Percentiles rank a stretch among this genome's conserved stretches.
phyloP scores from a whole-genome alignment of 2,113 vertebrate genomes.

The Seriola aureovittata region DNA sequence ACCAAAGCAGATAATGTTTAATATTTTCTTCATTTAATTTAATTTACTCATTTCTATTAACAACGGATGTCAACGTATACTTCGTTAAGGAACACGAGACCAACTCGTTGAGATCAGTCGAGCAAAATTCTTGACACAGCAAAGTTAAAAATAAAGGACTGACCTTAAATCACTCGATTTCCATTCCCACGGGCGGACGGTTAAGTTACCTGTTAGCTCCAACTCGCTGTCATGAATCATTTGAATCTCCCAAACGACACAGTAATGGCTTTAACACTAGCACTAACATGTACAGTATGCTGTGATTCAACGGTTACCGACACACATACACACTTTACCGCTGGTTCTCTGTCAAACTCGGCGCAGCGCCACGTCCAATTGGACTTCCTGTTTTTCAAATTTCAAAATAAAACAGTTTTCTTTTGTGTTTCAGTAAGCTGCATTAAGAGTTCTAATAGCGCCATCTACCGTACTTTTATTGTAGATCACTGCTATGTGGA shows the following conservation, averaged over 20 bases:
- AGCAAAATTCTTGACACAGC: slow-evolving; percentile 9
- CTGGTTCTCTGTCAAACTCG: slow-evolving; percentile 29
- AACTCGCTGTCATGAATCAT: neutral
- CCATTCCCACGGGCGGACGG: slow-evolving; percentile 32
- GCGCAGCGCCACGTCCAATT: neutral
- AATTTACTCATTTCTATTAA: no score
- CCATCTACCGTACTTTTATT: slow-evolving; percentile 27
- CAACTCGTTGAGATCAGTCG: neutral
- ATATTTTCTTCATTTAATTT: no score
- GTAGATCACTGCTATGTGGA: neutral
- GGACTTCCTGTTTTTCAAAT: slow-evolving; percentile 2
- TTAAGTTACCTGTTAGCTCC: neutral
- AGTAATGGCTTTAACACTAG: neutral
- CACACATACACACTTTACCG: slow-evolving; percentile 4
- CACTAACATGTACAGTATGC: neutral
- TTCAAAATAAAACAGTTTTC: slow-evolving; percentile 60
- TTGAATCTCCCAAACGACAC: neutral
- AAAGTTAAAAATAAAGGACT: slow-evolving; percentile 34
- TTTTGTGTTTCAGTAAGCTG: neutral
- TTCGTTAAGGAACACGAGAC: neutral
- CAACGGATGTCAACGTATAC: neutral
- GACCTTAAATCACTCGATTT: slow-evolving; percentile 50
- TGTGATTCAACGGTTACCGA: slow-evolving; percentile 23
- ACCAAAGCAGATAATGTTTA: no score
- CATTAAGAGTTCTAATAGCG: neutral